phyloP scores from a whole-genome alignment of 2,797 vertebrate genomes.

The Holocentrus rufus region DNA sequence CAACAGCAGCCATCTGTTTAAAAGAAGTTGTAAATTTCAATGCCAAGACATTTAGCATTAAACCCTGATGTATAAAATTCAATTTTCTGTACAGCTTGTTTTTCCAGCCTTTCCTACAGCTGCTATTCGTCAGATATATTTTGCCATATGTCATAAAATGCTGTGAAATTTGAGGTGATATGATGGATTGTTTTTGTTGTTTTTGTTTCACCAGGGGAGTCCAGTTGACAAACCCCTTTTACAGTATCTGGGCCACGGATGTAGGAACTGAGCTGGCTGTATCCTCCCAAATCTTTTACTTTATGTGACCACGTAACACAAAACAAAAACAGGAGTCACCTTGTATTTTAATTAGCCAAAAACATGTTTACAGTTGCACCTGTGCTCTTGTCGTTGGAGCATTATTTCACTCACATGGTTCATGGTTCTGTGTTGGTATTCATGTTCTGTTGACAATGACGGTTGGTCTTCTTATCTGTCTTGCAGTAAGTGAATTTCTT shows the following conservation, averaged over 20 bases:
- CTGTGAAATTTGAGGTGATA: not conserved
- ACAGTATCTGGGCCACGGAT: slow-evolving; percentile 98
- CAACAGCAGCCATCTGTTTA: not conserved
- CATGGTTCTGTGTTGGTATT: not conserved
- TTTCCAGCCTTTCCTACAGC: not conserved
- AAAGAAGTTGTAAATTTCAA: too few relatives aligned
- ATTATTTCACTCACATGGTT: not conserved
- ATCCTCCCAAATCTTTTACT: slow-evolving; percentile 82
- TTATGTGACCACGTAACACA: not conserved
- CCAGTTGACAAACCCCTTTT: slow-evolving; percentile 97
- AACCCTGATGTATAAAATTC: too few relatives aligned
- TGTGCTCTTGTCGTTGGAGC: slow-evolving; percentile 4
- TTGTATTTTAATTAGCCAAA: not conserved
- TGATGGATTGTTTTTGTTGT: not conserved
- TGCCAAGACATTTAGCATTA: too few relatives aligned
- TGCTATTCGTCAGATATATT: not conserved
- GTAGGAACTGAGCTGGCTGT: slow-evolving; percentile 95
- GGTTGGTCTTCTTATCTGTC: not conserved
- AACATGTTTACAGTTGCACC: not conserved
- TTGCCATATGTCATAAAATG: not conserved
- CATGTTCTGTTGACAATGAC: not conserved
- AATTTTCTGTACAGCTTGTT: not conserved
- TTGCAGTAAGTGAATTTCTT: not conserved
- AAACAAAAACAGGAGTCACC: not conserved
- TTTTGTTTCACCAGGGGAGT: slow-evolving; percentile 85